Evolutionary conservation across 2,888 invertebrate species (phyloP), one percentile per base, ranked within the genome.

Genomic region (Eugnorisma glareosa): DNA sequence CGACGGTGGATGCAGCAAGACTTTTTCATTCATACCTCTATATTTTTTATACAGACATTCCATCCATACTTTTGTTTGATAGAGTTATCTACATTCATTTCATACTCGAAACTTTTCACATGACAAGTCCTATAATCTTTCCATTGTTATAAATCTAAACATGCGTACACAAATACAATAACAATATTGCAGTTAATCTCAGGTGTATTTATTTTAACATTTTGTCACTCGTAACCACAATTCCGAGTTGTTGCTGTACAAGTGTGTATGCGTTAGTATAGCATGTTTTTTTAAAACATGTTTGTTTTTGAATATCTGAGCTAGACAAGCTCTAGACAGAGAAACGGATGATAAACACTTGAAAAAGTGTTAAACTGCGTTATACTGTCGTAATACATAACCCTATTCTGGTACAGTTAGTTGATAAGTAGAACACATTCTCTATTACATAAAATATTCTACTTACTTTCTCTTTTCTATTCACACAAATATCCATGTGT

Each of bases 161-260:
- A 57, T 15, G 28, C 28, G 51, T 54, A 18, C 51, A n/a, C 21
- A 31, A 66, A 40, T 66, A 66, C 40, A 37, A 54, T 3, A 24
- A 40, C 6, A 66, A 40, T 73, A 31, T 40, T 48, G 37, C 66
- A 21, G 66, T 43, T 51, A 37, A 28, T 11, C 10, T 31, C 31
- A 45, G 31, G 18, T 45, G 18, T 31, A 31, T 31, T 66, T 40
- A 31, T 40, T 37, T 69, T 59, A 31, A 6, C 24, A 35, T 18
- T 31, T 61, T 61, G 31, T 61, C 43, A 43, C 70, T 70, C 18
- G 31, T 59, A 24, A 71, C 61, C 31, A 31, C 70, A 71, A 59
- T 7, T 0, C 13, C 11, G 11, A 18, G 43, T 43, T 15, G 2
- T 28, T 15, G 57, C 51, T 54, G 51, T 54, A 2, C 24, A 54